Base-by-base conservation (phyloP, 2,888 invertebrate species). In the Stenotaenia linearis region DNA sequence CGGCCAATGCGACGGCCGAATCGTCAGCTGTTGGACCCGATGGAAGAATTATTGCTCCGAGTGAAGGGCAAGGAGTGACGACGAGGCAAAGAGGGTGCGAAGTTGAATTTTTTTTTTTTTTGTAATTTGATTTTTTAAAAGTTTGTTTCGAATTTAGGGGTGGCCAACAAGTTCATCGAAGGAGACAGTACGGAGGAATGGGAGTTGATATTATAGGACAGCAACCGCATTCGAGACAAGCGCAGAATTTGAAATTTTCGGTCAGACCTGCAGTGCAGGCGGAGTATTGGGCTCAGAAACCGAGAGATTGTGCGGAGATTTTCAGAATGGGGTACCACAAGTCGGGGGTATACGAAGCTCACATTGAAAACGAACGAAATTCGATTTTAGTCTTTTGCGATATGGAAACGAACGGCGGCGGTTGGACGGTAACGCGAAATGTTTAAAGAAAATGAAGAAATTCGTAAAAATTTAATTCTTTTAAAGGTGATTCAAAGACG, bases 351-450 rank as follows among this genome's bases (percentile, higher is more conserved):
- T 78, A 78, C 18, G 78, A 78, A 61, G 78, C 61, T 7, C 35
- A 78, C 28, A 12, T 78, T 32, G 56, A 56, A 1, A 28, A 35
- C 18, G 28, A 50, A 9, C 23, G 30, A 9, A 45, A n/a, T 5
- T 9, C n/a, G n/a, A 18, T 78, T 5, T 18, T 56, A 2, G 78
- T 78, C 0, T 56, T 50, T 50, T 78, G 78, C 30, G 75, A 79
- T 30, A 78, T 78, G 78, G 61, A 78, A 1, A 78, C 56, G n/a
- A 56, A 25, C 28, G 78, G 78, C 15, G 78, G 78, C 25, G 78
- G 78, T 15, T 78, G 78, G 78, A 78, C 78, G 30, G 78, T 78
- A 78, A 30, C n/a, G n/a, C n/a, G n/a, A n/a, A n/a, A n/a, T n/a
- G n/a, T n/a, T n/a, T n/a, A n/a, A n/a, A n/a, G 45, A 30, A 50